These are phyloP conservation scores for Pelusios castaneus DNA, from an alignment of 2,113 vertebrate species.

Conservation along the genomic window DNA sequence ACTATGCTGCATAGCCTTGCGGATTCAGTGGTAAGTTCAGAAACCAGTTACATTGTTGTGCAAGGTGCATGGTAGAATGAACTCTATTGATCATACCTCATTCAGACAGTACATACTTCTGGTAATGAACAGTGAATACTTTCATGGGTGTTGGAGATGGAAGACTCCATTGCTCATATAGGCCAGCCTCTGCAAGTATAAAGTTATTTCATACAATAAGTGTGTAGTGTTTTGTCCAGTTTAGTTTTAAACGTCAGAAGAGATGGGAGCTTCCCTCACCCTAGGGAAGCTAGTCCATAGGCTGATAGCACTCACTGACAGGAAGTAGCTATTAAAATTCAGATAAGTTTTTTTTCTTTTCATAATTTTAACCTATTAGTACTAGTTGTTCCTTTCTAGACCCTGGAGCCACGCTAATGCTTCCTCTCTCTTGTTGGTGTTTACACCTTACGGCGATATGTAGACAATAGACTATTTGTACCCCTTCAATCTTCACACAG, in stretches of 20 bases:
- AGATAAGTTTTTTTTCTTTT: neutral
- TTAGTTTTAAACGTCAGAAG: neutral
- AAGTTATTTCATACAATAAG: neutral
- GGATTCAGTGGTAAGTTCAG: neutral
- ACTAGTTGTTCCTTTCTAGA: neutral
- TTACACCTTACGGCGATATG: neutral
- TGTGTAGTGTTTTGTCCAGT: neutral
- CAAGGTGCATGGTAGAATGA: neutral
- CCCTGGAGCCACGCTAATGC: neutral
- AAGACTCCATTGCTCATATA: neutral
- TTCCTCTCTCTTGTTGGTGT: neutral
- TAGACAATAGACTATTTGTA: neutral
- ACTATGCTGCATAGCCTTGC: accelerated
- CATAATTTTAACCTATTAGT: neutral
- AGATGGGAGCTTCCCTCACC: neutral
- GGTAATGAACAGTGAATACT: neutral
- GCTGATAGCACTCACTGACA: neutral
- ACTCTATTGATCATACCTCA: neutral
- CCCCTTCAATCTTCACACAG: neutral
- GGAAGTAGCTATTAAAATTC: neutral
- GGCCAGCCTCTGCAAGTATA: neutral
- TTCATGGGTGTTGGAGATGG: neutral
- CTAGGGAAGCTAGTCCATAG: too few species aligned
- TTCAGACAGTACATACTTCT: neutral
- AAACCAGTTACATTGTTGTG: neutral